A percentile compares a stretch with the other conserved stretches of the same genome.
These are phyloP conservation scores for Actinopyga echinites DNA, from an alignment of 53 echinoderm and acorn worm genomes.

Conservation along the genomic window DNA sequence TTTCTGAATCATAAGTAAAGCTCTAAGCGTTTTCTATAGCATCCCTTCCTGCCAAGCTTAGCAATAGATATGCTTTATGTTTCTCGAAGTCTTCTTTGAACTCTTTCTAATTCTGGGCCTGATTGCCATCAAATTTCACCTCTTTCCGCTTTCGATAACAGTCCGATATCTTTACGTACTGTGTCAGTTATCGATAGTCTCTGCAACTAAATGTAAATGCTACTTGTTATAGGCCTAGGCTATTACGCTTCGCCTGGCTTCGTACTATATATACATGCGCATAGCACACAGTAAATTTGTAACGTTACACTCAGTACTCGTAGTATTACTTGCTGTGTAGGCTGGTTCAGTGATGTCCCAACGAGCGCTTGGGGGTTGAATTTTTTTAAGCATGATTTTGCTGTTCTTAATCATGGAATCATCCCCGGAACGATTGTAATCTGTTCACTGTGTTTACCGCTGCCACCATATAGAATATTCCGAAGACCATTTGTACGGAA, in stretches of 20 bases:
- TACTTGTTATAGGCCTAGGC: no score
- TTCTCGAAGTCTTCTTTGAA: neutral
- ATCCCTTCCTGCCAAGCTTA: neutral
- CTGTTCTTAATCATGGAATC: no score
- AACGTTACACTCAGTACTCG: neutral
- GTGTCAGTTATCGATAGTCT: neutral
- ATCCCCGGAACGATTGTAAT: neutral
- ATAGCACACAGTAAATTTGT: no score
- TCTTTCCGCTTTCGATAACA: neutral
- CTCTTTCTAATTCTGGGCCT: neutral
- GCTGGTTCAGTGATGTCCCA: neutral
- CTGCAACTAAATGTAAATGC: no score
- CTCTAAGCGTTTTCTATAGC: constrained; percentile 1
- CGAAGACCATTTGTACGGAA: no score
- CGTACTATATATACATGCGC: no score
- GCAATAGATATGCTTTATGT: neutral
- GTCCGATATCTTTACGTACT: neutral
- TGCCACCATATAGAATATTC: neutral
- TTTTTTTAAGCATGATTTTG: neutral
- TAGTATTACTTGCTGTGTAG: neutral
- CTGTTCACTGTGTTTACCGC: neutral
- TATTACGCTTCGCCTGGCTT: no score
- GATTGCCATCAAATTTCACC: neutral
- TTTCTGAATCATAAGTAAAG: neutral
- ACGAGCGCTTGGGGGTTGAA: neutral